Evolutionary conservation across 2,888 invertebrate species (phyloP).

Genomic region (Cryptocheilus praepositus): DNA sequence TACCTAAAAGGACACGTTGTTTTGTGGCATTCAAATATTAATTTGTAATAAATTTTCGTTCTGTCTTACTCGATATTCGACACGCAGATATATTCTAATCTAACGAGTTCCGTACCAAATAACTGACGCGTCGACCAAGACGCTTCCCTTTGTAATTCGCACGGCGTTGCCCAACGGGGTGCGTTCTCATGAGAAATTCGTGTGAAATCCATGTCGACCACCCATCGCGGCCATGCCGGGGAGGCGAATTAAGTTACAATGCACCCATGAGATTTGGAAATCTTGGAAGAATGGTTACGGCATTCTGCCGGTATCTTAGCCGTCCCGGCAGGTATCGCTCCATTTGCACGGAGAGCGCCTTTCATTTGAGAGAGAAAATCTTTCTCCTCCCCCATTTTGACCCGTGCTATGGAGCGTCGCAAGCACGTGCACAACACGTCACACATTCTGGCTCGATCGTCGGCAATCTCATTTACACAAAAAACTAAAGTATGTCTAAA

Average conservation of each 20-base stretch:
- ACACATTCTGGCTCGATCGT: too few species aligned
- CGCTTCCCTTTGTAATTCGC: constrained; percentile 25
- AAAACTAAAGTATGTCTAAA: too few species aligned
- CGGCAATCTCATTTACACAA: too few species aligned
- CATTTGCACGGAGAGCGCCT: constrained; percentile 28
- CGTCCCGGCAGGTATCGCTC: constrained; percentile 40
- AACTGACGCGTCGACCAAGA: constrained; percentile 16
- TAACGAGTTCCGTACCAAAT: constrained; percentile 15
- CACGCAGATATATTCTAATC: neutral
- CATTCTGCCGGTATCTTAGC: constrained; percentile 6
- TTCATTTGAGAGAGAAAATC: constrained; percentile 29
- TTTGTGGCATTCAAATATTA: too few species aligned
- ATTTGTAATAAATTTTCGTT: constrained; percentile 4
- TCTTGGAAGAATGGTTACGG: constrained; percentile 56
- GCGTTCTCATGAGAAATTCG: constrained; percentile 34
- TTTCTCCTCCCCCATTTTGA: constrained; percentile 26
- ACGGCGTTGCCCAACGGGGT: constrained; percentile 15
- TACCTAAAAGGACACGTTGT: too few species aligned
- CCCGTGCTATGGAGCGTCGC: constrained; percentile 42
- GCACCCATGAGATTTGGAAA: constrained; percentile 53
- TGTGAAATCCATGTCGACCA: constrained; percentile 52
- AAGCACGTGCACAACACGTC: constrained; percentile 18
- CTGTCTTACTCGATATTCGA: too few species aligned
- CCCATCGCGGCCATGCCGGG: constrained; percentile 55
- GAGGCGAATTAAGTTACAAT: constrained; percentile 62